Conservation (phyloP, 2,888 invertebrate species). For the Tromatobia lineatoria region DNA sequence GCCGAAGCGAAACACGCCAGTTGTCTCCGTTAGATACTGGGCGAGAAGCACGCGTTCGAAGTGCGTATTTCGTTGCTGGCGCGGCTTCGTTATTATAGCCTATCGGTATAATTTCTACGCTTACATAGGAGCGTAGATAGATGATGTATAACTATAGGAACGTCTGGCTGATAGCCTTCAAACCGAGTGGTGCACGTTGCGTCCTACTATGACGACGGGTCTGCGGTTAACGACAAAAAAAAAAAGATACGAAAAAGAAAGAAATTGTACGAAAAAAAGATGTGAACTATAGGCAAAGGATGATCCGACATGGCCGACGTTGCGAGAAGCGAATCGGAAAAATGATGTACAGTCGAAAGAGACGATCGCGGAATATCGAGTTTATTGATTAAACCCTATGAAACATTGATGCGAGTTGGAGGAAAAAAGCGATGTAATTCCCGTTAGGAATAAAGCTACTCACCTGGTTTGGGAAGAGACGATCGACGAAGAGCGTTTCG, state of each 20-base stretch:
- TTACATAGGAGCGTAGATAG: not conserved
- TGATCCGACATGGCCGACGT: not conserved
- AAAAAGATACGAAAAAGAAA: conserved; percentile 14
- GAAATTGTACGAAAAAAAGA: not conserved
- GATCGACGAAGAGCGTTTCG: not conserved
- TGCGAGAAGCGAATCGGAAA: not conserved
- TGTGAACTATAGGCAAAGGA: not conserved
- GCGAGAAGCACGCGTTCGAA: conserved; percentile 20
- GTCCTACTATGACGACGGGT: conserved; percentile 42
- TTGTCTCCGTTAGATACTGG: not conserved
- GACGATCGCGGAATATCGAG: conserved; percentile 13
- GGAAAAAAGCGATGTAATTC: not conserved
- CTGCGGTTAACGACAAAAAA: conserved; percentile 6
- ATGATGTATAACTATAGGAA: not conserved
- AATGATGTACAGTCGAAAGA: not conserved
- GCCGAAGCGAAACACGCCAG: not conserved
- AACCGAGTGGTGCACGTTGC: conserved; percentile 44
- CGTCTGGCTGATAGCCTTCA: conserved; percentile 52
- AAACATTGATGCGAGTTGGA: conserved; percentile 16
- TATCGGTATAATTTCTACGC: not conserved
- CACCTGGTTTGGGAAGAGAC: conserved; percentile 41
- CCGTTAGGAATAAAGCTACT: conserved; percentile 46
- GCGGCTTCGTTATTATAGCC: not conserved
- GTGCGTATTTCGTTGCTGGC: conserved; percentile 11
- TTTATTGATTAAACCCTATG: conserved; percentile 42